These are phyloP conservation scores for Mus pahari DNA, from an alignment of 2,113 vertebrate genomes.

Conservation along the genomic window DNA sequence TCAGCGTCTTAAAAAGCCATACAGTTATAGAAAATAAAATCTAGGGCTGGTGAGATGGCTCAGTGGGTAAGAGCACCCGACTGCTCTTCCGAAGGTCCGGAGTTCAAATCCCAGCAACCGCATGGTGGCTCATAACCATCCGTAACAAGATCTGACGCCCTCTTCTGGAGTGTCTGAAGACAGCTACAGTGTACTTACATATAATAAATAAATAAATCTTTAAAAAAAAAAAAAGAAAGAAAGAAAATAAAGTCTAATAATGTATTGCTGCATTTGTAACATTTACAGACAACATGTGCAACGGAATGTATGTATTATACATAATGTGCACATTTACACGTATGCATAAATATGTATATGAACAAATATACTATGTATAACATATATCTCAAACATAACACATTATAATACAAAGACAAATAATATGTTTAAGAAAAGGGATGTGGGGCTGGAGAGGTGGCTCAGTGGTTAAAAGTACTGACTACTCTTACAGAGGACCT, in stretches of 20 bases:
- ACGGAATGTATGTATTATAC: neutral
- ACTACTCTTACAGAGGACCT: neutral
- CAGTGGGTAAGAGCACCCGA: no score
- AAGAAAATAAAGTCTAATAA: neutral
- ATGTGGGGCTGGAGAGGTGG: neutral
- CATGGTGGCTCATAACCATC: no score
- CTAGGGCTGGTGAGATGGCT: no score
- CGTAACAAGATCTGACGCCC: no score
- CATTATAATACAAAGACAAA: neutral
- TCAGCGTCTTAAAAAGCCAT: slow-evolving; percentile 5
- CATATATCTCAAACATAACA: neutral
- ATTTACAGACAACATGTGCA: neutral
- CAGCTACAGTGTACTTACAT: no score
- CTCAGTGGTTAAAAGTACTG: neutral
- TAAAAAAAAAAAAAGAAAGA: no score
- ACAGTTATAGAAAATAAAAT: slow-evolving; percentile 16
- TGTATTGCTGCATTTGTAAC: neutral
- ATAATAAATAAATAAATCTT: no score
- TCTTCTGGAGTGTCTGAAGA: no score
- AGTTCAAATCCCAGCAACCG: no score
- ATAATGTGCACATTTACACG: neutral
- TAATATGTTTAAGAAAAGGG: neutral
- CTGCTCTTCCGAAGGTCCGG: no score
- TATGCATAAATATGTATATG: neutral
- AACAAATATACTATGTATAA: neutral